Evolutionary conservation across 2,113 vertebrate species (phyloP), one percentile per base, ranked within the genome.

Genomic region (Sterna hirundo): DNA sequence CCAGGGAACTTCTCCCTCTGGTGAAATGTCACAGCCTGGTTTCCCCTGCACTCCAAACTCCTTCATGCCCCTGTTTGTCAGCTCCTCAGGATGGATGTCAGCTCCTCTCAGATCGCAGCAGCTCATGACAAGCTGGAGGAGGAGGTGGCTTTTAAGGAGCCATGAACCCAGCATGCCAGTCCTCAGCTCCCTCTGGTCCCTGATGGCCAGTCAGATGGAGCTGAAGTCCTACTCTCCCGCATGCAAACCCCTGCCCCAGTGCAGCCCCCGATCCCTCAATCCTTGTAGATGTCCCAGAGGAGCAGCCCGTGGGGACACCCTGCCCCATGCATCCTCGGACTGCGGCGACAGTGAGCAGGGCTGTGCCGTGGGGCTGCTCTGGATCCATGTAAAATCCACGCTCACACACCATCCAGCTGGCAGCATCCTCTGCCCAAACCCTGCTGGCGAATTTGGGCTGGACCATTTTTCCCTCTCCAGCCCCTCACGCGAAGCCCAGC

Each of bases 301-400:
- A 58, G 52, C 20, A 47, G 29, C 58, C 40, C 5, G 5, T 2
- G 3, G 57, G n/a, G 58, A 36, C 78, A 51, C 25, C 19, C 15
- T 68, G 54, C 36, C 26, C 70, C 4, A 4, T 47, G 40, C 5
- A 3, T 46, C 49, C 44, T 49, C 9, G 12, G 42, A 30, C 66
- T 13, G 42, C 0, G 1, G 51, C 27, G 68, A 58, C 36, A 51
- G 15, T 7, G 12, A 44, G 44, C 1, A 2, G 30, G 36, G 25
- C 36, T 3, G 0, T 29, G 61, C 27, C 6, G 1, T 5, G 4
- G 36, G 44, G 30, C 42, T 8, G n/a, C 8, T n/a, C 19, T 2
- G 4, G 29, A 10, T 42, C 23, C 6, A 0, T 32, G 38, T 34
- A 13, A 61, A 71, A 18, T 22, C 38, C 5, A 1, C 15, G 32